These are phyloP conservation scores for Chloroceryle amazona DNA, from an alignment of 2,797 vertebrate genomes.

Conservation along the genomic window DNA sequence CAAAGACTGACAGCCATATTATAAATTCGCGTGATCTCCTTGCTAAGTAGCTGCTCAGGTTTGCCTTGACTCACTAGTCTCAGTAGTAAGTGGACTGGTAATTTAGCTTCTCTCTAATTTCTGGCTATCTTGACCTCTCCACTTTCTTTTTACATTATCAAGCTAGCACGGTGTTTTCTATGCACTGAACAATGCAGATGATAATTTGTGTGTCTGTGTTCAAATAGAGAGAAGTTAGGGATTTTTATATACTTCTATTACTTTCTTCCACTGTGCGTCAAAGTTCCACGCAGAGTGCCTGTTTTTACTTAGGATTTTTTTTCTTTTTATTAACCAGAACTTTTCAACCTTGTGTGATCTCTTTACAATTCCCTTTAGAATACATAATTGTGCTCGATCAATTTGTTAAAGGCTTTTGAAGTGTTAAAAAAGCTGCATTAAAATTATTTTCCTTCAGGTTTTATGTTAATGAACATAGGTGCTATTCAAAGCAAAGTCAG, in stretches of 20 bases:
- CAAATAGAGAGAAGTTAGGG: background rate
- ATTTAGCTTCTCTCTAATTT: slow-evolving; percentile 17
- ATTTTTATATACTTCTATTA: slow-evolving; percentile 49
- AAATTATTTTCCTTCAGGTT: slow-evolving; percentile 89
- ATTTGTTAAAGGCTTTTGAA: slow-evolving; percentile 89
- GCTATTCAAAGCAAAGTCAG: slow-evolving; percentile 87
- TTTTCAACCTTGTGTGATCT: slow-evolving; percentile 87
- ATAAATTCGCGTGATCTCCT: background rate
- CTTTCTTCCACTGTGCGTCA: slow-evolving; percentile 68
- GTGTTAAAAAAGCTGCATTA: slow-evolving; percentile 88
- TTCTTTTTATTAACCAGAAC: slow-evolving; percentile 80
- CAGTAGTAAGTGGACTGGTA: background rate
- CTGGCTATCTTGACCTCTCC: slow-evolving; percentile 7
- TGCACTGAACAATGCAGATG: background rate
- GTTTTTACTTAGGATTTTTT: slow-evolving; percentile 75
- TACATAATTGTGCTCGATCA: slow-evolving; percentile 87
- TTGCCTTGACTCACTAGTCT: slow-evolving; percentile 3
- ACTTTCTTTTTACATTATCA: background rate
- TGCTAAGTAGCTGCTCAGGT: background rate
- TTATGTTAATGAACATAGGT: slow-evolving; percentile 90
- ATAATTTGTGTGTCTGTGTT: background rate
- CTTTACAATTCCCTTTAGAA: slow-evolving; percentile 86
- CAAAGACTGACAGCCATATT: background rate
- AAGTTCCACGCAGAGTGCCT: slow-evolving; percentile 73
- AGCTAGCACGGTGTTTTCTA: background rate